Evolutionary conservation across 2,888 invertebrate species (phyloP).

Genomic region (Eristalis pertinax): DNA sequence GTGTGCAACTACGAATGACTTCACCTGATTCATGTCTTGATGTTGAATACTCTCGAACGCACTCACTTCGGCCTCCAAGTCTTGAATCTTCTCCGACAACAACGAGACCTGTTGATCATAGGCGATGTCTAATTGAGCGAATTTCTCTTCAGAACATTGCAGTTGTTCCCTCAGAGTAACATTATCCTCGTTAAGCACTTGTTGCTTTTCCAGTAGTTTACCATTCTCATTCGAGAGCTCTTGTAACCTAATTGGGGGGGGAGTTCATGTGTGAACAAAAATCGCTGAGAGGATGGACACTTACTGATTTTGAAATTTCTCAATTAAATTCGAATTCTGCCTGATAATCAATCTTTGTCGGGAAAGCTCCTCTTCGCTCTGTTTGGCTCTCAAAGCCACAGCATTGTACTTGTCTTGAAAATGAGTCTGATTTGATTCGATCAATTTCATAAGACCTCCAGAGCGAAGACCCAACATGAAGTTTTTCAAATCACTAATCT

Average conservation of each 20-base stretch:
- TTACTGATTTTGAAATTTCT: conserved; percentile 58
- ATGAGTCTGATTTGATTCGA: conserved; percentile 40
- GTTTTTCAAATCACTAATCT: conserved; percentile 31
- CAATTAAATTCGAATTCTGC: conserved; percentile 48
- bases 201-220: conserved; percentile 26
- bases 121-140: conserved; percentile 51
- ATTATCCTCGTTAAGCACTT: conserved; percentile 44
- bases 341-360: conserved; percentile 10
- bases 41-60: neutral
- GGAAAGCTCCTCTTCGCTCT: conserved; percentile 35
- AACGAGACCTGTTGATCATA: conserved; percentile 46
- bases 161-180: conserved; percentile 13
- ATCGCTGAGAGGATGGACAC: neutral
- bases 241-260: conserved; percentile 7
- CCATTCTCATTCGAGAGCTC: conserved; percentile 50
- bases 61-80: neutral
- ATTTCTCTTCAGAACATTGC: conserved; percentile 42
- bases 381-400: conserved; percentile 9
- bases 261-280: too few species aligned
- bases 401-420: conserved; percentile 32
- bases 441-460: conserved; percentile 29
- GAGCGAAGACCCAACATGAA: conserved; percentile 39
- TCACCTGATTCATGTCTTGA: conserved; percentile 32
- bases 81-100: conserved; percentile 14
- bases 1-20: neutral